A percentile compares a stretch with the other conserved stretches of the same genome.
Conservation (phyloP, 2,888 invertebrate species). For the Euzetes globulus region DNA sequence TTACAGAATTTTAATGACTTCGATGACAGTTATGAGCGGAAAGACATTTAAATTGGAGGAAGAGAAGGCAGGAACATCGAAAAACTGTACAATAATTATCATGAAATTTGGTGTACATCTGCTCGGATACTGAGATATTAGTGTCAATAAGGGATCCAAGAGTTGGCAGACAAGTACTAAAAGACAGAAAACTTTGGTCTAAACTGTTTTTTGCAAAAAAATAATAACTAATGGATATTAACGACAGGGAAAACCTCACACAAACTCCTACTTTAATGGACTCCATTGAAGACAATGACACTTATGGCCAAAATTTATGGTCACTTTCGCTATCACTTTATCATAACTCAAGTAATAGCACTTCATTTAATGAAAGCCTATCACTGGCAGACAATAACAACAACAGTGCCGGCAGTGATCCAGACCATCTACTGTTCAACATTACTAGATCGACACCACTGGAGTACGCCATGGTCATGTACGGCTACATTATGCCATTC, state of each 20-base stretch:
- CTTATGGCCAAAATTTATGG: slow-evolving; percentile 21
- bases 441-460: slow-evolving; percentile 50
- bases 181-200: too few relatives aligned
- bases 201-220: background rate
- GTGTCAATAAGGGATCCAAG: too few relatives aligned
- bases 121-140: too few relatives aligned
- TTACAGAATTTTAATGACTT: too few relatives aligned
- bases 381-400: background rate
- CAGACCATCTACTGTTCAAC: slow-evolving; percentile 34
- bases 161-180: too few relatives aligned
- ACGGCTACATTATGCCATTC: slow-evolving; percentile 73
- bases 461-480: slow-evolving; percentile 61
- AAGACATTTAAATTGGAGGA: too few relatives aligned
- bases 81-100: too few relatives aligned
- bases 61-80: too few relatives aligned
- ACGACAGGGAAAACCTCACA: background rate
- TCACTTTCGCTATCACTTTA: slow-evolving; percentile 12
- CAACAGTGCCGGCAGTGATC: background rate
- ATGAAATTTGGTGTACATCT: too few relatives aligned
- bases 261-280: background rate
- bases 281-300: background rate
- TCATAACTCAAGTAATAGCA: background rate
- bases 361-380: slow-evolving; percentile 4
- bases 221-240: background rate
- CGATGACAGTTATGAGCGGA: too few relatives aligned